Base-by-base conservation (phyloP, 1,140 invertebrate genomes). In the Lepidostoma basale region DNA sequence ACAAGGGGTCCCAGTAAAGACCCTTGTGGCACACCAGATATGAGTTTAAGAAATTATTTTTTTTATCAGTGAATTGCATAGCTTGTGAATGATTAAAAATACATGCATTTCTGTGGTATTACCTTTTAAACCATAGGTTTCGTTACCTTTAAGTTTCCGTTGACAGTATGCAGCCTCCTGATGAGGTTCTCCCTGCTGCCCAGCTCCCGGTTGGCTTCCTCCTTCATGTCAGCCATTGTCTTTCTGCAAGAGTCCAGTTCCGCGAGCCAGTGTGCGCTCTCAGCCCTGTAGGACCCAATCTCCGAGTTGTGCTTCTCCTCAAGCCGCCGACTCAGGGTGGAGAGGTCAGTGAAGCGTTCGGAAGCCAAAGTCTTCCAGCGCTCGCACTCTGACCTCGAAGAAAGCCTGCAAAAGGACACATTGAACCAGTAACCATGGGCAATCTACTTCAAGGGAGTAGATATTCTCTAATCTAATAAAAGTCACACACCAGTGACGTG, bases 311-410 rank as follows among this genome's bases (percentile, higher is more conserved):
- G 79, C 44, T 78, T 75, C 67, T 81, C 77, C 74, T 80, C 78
- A 18, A 81, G 70, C 73, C 81, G 79, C 8, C 74, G 69, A 73
- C 76, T 78, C 6, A 83, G 70, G 59, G 78, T 77, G 73, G 82
- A 80, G 76, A 83, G 81, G 75, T 81, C 82, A 1, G 69, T 67
- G 4, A 82, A 73, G 66, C 82, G 76, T 74, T 83, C 81, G 9
- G 74, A 42, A 10, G 81, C 80, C 66, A 82, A 77, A 36, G 75
- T 74, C 73, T 82, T 82, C 81, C 81, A 83, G 16, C 81, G 74
- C 22, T 78, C 77, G 9, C 77, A 63, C 74, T 83, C 81, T 65
- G 75, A 77, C 62, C 63, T 70, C 0, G 40, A 59, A 8, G 64
- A 73, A 16, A 65, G 9, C 9, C 72, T 73, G 20, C 23, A 65